These are phyloP conservation scores for Rosalia funebris DNA, from an alignment of 2,888 invertebrate species.

Conservation along the genomic window DNA sequence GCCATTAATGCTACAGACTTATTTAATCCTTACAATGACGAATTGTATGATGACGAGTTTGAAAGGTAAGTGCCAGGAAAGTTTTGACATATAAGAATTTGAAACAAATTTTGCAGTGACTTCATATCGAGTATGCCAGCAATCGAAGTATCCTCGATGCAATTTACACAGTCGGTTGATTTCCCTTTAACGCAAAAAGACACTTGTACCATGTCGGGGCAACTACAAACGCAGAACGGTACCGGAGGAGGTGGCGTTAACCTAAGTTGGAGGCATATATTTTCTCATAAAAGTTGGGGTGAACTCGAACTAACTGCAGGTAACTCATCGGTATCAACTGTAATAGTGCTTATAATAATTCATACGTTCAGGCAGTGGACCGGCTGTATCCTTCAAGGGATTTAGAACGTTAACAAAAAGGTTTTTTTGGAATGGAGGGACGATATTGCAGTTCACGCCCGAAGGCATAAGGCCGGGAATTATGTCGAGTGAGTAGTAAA, in stretches of 20 bases:
- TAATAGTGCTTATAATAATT: not conserved
- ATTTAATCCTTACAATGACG: conserved; percentile 84
- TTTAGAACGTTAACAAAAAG: conserved; percentile 79
- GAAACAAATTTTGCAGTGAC: conserved; percentile 38
- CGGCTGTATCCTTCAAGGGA: conserved; percentile 79
- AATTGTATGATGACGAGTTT: conserved; percentile 66
- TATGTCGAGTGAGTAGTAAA: conserved; percentile 73
- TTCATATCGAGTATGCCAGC: conserved; percentile 68
- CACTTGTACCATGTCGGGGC: conserved; percentile 84
- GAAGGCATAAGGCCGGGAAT: conserved; percentile 81
- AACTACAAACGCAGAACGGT: conserved; percentile 88
- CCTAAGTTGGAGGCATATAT: conserved; percentile 78
- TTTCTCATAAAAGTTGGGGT: conserved; percentile 87
- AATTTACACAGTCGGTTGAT: conserved; percentile 91
- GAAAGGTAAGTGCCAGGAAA: conserved; percentile 51
- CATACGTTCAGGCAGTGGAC: conserved; percentile 71
- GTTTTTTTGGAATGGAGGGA: conserved; percentile 81
- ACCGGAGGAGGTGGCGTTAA: conserved; percentile 84
- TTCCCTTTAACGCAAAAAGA: conserved; percentile 89
- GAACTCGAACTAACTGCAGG: conserved; percentile 89
- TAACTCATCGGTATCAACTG: conserved; percentile 37
- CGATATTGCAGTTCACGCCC: conserved; percentile 80
- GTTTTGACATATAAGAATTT: not conserved
- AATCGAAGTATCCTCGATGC: conserved; percentile 93
- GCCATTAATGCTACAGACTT: conserved; percentile 93